Evolutionary conservation across 2,888 invertebrate species (phyloP), one percentile per base, ranked within the genome.

Genomic region (Eledona agricola): DNA sequence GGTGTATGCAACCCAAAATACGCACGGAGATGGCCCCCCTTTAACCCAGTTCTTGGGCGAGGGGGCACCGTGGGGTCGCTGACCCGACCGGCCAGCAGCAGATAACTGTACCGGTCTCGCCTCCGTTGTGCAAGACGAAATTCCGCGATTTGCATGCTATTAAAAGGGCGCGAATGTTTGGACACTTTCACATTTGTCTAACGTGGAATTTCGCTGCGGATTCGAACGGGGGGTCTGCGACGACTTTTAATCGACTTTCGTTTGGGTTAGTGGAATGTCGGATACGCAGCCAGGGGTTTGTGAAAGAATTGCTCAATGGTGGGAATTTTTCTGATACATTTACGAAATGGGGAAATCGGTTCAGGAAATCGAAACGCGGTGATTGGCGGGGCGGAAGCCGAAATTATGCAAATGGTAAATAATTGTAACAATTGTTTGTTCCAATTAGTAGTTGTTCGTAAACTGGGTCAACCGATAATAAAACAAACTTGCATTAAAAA

Each of bases 31-130:
- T n/a, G n/a, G 20, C 20, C 28, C 29, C 29, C 28, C 12, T 6
- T 1, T 40, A 40, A 40, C 40, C 40, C 40, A 40, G 28, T 40
- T 40, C 40, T 3, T 12, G 10, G 12, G 11, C 15, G 12, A 40
- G 17, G 42, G 31, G 42, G 26, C 37, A 23, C 28, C 38, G 15
- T 10, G 49, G 28, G 31, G 26, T 51, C 51, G 51, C 22, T 51
- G 51, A 51, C 51, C 51, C 34, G 46, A n/a, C n/a, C 22, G 12
- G 9, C 17, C 42, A 19, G 17, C 51, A n/a, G n/a, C n/a, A n/a
- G n/a, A n/a, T 51, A 51, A 51, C 51, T 51, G 51, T 51, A 51
- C 43, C 17, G 22, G 43, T 43, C 51, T 43, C 43, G 51, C 35
- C 51, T 40, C 40, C 20, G 31, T 50, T 50, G 51, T 51, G 42